These are phyloP conservation scores for Epinephelus malabaricus DNA, from an alignment of 2,797 vertebrate genomes.

Conservation along the genomic window DNA sequence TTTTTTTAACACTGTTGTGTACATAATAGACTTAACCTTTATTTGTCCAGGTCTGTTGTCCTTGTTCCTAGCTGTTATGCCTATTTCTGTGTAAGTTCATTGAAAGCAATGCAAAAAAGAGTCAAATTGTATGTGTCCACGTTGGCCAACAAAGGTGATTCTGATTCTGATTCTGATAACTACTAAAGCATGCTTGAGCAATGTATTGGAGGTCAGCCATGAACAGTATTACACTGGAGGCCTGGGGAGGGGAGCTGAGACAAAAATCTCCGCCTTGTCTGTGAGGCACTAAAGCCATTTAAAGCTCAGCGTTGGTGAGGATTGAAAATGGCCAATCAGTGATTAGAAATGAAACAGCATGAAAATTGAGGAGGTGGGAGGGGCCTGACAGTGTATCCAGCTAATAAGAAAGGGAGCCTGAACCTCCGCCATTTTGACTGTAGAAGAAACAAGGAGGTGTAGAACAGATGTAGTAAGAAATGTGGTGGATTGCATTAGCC, in stretches of 20 bases:
- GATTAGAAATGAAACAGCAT: slow-evolving; percentile 47
- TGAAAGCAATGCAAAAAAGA: no score
- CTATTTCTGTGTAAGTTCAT: no score
- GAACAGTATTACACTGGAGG: slow-evolving; percentile 22
- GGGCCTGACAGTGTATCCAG: slow-evolving; percentile 27
- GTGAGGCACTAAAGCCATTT: slow-evolving; percentile 25
- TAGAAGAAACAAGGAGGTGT: slow-evolving; percentile 22
- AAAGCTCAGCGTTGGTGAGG: slow-evolving; percentile 22
- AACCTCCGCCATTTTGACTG: slow-evolving; percentile 60
- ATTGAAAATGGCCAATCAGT: slow-evolving; percentile 59
- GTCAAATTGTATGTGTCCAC: no score
- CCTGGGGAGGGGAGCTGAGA: slow-evolving; percentile 14
- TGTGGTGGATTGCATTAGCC: slow-evolving; percentile 44
- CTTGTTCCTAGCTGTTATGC: no score
- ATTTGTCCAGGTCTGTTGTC: no score
- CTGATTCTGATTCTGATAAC: background rate
- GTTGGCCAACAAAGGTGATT: no score
- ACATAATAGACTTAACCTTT: no score
- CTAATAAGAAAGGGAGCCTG: slow-evolving; percentile 44
- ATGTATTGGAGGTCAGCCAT: slow-evolving; percentile 23
- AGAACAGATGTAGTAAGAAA: slow-evolving; percentile 17
- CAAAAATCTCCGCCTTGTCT: slow-evolving; percentile 46
- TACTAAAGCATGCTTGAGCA: background rate
- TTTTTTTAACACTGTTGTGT: no score
- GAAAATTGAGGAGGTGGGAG: slow-evolving; percentile 19